A percentile compares a stretch with the other conserved stretches of the same genome.
Evolutionary conservation across 1,140 invertebrate species (phyloP).

Genomic region (Pogonus chalceus): DNA sequence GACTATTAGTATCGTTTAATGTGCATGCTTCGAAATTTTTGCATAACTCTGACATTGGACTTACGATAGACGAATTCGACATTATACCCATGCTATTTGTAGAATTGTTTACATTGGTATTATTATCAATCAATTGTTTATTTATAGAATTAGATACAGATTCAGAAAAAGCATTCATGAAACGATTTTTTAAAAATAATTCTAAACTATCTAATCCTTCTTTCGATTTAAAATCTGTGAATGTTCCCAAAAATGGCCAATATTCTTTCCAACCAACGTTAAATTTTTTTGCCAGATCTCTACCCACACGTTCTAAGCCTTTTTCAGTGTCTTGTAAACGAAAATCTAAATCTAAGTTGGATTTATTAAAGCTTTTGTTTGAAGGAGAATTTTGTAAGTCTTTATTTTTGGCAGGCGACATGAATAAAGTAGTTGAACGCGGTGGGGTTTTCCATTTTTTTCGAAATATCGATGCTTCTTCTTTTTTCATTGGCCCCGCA

Average conservation of each 20-base stretch:
- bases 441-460: conserved; percentile 74
- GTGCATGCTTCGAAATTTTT: conserved; percentile 41
- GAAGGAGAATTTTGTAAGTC: background rate
- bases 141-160: background rate
- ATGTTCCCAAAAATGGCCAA: conserved; percentile 77
- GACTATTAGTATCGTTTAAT: conserved; percentile 33
- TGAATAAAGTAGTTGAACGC: conserved; percentile 27
- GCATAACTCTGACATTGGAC: conserved; percentile 47
- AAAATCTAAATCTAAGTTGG: conserved; percentile 33
- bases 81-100: background rate
- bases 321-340: conserved; percentile 68
- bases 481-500: conserved; percentile 74
- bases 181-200: conserved; percentile 38
- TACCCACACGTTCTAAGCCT: conserved; percentile 73
- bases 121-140: background rate
- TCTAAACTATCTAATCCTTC: conserved; percentile 67
- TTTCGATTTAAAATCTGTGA: conserved; percentile 58
- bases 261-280: conserved; percentile 81
- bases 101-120: background rate
- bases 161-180: background rate
- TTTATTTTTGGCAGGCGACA: background rate
- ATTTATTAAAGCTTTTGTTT: conserved; percentile 14
- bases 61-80: conserved; percentile 23
- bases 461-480: conserved; percentile 60
- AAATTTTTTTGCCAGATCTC: conserved; percentile 62